Evolutionary conservation across 2,113 vertebrate species (phyloP), one percentile per base, ranked within the genome.

Genomic region (Leptobrachium ailaonicum): DNA sequence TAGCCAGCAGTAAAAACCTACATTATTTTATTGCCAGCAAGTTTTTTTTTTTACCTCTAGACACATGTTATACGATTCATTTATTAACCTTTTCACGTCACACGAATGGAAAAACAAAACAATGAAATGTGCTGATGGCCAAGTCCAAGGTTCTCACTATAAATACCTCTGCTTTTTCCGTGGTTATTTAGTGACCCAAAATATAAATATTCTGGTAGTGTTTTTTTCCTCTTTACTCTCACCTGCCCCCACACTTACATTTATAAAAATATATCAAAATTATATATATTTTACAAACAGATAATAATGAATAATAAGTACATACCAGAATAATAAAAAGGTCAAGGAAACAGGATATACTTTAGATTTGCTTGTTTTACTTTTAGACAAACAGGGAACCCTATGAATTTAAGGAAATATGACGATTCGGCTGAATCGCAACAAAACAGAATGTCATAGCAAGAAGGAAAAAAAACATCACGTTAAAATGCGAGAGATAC

Each of bases 61-160:
- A 41, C 56, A 71, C 14, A 40, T 56, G 68, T 62, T n/a, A 44
- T n/a, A 40, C n/a, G 13, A 7, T 63, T 79, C 6, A 72, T 72
- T 72, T 58, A 79, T 79, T 79, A 79, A 79, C 77, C 45, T 66
- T 54, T 72, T 79, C 56, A 64, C 1, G 20, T 72, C 58, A 79
- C 44, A 53, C 14, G 10, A n/a, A 72, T n/a, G 11, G 10, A 54
- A 78, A 60, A 78, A 9, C 68, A 71, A 66, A 64, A 79, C 69
- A 79, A 53, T 50, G 3, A 72, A 53, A 66, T 72, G 5, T 71
- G 69, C 60, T 72, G 70, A 72, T 54, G 13, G 44, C 41, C 43
- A 56, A 64, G 69, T 66, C 44, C 77, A 79, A 72, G 71, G 69
- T 71, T 12, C 69, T 64, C 8, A 4, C 14, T 20, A 73, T 12